Percentiles rank a stretch among this genome's conserved stretches.
Conservation (phyloP, 2,888 invertebrate species). For the Oligia latruncula region DNA sequence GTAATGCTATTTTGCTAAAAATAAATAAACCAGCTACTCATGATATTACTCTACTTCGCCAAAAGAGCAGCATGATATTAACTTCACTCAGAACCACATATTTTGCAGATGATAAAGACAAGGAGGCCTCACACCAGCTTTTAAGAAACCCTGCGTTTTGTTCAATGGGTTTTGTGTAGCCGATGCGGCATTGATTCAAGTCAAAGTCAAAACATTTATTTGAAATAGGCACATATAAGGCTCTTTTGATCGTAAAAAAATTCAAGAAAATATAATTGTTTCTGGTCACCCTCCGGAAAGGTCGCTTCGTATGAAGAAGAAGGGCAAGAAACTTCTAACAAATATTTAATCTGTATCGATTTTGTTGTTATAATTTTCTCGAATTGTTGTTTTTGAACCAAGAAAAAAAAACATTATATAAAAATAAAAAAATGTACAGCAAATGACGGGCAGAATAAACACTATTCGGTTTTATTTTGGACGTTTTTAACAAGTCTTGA, state of each 20-base stretch:
- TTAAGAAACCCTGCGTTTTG: constrained; percentile 14
- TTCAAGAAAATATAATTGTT: too few relatives aligned
- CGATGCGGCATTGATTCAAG: not conserved
- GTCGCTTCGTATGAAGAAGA: too few relatives aligned
- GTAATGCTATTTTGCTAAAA: too few relatives aligned
- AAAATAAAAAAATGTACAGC: not conserved
- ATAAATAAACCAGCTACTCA: not conserved
- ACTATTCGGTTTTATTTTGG: not conserved
- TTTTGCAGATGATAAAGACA: constrained; percentile 33
- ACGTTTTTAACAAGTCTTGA: too few relatives aligned
- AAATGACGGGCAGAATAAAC: not conserved
- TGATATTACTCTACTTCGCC: constrained; percentile 3
- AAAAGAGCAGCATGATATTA: constrained; percentile 30
- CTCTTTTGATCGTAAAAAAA: too few relatives aligned
- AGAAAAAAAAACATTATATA: not conserved
- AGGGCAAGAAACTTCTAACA: too few relatives aligned
- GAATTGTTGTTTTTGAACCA: not conserved
- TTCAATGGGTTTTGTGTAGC: not conserved
- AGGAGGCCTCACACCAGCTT: not conserved
- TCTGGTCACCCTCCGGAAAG: too few relatives aligned
- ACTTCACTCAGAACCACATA: constrained; percentile 27
- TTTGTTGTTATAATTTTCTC: not conserved
- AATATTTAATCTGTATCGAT: not conserved
- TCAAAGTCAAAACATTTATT: too few relatives aligned
- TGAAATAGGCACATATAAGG: too few relatives aligned